These are phyloP conservation scores for Picus viridis DNA, from an alignment of 2,797 vertebrate genomes.

Conservation along the genomic window DNA sequence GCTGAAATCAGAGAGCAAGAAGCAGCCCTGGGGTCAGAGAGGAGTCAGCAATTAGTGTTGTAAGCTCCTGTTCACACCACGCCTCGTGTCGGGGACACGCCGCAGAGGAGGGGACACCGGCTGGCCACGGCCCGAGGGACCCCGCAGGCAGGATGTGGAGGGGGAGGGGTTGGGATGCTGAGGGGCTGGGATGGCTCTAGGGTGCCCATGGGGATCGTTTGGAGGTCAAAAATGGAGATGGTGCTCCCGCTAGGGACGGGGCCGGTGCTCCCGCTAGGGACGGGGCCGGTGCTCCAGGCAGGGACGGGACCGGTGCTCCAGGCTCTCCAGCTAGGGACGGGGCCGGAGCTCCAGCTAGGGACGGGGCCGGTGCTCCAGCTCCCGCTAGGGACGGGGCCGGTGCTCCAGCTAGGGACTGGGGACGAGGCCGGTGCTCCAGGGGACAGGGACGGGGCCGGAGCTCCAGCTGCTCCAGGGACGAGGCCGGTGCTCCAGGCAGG, in stretches of 20 bases:
- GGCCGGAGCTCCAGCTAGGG: too few relatives aligned
- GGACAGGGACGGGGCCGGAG: too few relatives aligned
- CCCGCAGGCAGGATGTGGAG: neutral
- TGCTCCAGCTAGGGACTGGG: too few relatives aligned
- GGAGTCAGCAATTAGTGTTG: constrained; percentile 28
- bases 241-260: fast-evolving
- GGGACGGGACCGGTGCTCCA: too few relatives aligned
- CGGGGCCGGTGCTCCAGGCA: too few relatives aligned
- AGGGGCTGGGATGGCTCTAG: neutral
- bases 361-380: too few relatives aligned
- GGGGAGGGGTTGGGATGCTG: neutral
- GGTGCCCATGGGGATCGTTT: fast-evolving
- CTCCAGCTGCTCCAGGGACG: too few relatives aligned
- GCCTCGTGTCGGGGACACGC: fast-evolving
- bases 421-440: too few relatives aligned
- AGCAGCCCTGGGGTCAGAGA: constrained; percentile 6
- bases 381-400: too few relatives aligned
- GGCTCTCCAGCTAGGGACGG: too few relatives aligned
- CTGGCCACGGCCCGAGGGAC: neutral
- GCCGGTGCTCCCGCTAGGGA: fast-evolving
- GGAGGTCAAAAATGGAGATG: neutral
- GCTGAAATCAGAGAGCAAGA: constrained; percentile 31
- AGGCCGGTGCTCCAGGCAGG: too few relatives aligned
- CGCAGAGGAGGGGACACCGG: neutral
- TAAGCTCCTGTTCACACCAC: neutral